Conservation (phyloP, 2,888 invertebrate species). For the Pristionchus entomophagus region DNA sequence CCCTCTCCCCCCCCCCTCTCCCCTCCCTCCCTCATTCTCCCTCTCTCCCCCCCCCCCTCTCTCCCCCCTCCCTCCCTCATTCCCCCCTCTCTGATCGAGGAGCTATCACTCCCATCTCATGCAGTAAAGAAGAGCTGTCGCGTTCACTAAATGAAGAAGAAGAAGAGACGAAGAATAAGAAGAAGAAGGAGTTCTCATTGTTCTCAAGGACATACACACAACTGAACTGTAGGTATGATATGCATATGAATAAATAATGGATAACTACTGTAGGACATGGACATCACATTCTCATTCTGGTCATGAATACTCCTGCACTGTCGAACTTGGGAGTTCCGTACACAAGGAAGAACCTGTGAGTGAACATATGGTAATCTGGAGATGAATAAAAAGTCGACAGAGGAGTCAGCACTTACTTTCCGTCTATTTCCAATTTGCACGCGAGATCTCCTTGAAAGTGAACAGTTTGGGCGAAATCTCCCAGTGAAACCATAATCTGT, state of each 20-base stretch:
- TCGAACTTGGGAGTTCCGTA: conserved; percentile 46
- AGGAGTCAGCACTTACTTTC: conserved; percentile 39
- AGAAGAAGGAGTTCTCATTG: neutral
- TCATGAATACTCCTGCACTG: neutral
- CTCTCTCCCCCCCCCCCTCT: neutral
- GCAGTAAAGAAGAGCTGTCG: conserved; percentile 29
- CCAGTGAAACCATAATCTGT: conserved; percentile 31
- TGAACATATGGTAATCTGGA: too few species aligned
- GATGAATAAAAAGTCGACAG: too few species aligned
- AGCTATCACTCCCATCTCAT: conserved; percentile 25
- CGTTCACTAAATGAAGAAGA: neutral
- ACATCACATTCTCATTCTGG: conserved; percentile 41
- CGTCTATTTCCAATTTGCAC: conserved; percentile 42
- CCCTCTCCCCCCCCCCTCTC: neutral
- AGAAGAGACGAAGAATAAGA: neutral
- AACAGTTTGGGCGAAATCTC: conserved; percentile 44
- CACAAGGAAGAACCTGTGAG: conserved; percentile 38
- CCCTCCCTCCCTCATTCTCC: neutral
- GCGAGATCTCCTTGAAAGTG: conserved; percentile 47
- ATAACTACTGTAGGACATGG: too few species aligned
- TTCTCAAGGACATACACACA: neutral
- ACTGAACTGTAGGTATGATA: neutral
- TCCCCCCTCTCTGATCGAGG: conserved; percentile 1
- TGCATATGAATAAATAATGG: neutral
- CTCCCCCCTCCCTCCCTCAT: neutral